Percentiles rank a stretch among this genome's conserved stretches.
Conservation (phyloP, 2,113 vertebrate genomes). For the Megalops atlanticus region DNA sequence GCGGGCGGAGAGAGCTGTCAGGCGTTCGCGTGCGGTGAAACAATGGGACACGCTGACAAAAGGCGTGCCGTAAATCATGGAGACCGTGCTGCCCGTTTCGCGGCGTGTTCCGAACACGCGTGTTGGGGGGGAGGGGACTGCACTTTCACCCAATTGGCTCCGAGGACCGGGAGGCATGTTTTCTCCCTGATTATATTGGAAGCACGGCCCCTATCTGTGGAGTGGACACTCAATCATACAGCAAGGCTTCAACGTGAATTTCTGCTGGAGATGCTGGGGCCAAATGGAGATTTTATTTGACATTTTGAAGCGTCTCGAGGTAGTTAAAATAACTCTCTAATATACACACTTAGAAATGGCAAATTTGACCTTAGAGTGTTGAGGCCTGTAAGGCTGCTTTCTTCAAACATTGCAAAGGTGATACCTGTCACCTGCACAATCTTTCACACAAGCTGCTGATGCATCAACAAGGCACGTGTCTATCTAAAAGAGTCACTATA, state of each 20-base stretch:
- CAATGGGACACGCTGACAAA: not conserved
- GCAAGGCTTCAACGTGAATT: no score
- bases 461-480: not conserved
- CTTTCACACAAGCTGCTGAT: not conserved
- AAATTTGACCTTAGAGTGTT: not conserved
- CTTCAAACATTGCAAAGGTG: not conserved
- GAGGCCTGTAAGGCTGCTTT: not conserved
- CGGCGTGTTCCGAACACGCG: not conserved
- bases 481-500: not conserved
- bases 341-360: no score
- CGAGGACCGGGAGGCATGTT: not conserved
- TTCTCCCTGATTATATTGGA: not conserved
- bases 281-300: no score
- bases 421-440: not conserved
- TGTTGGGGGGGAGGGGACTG: not conserved
- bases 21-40: not conserved
- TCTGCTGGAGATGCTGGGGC: no score
- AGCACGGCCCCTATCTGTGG: no score
- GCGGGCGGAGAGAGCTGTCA: conserved; percentile 7
- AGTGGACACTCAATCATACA: no score
- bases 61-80: conserved; percentile 1
- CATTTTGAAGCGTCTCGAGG: no score
- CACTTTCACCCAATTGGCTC: not conserved
- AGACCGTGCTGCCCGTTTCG: not conserved
- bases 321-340: no score